Conservation (phyloP, 2,797 vertebrate genomes). For the Epinephelus coioides region DNA sequence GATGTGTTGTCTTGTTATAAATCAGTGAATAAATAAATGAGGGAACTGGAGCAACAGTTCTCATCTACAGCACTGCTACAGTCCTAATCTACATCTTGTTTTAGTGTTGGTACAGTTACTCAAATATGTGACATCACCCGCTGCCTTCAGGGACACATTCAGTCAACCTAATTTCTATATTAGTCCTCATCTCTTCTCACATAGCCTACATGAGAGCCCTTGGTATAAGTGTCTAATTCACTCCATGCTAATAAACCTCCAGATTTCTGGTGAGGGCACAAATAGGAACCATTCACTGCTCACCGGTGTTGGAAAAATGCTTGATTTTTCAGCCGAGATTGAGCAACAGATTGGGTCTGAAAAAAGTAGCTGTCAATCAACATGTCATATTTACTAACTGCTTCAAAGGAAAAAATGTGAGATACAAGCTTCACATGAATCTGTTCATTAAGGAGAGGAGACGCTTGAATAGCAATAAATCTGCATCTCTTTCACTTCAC, state of each 20-base stretch:
- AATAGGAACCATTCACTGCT: conserved; percentile 19
- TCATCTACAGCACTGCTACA: conserved; percentile 24
- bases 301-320: not conserved
- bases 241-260: conserved; percentile 31
- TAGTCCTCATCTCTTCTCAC: conserved; percentile 72
- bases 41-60: conserved; percentile 19
- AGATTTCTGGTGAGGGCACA: conserved; percentile 33
- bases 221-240: conserved; percentile 51
- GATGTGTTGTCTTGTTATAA: conserved; percentile 15
- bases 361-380: not conserved
- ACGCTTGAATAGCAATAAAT: not conserved
- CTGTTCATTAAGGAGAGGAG: not conserved
- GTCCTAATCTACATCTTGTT: conserved; percentile 48
- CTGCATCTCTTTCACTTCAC: not conserved
- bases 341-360: not conserved
- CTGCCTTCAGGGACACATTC: conserved; percentile 73
- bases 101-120: conserved; percentile 67
- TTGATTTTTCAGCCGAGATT: conserved; percentile 3
- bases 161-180: conserved; percentile 85
- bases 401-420: not conserved
- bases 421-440: conserved; percentile 3
- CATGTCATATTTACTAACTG: not conserved
- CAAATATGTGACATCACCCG: conserved; percentile 73
- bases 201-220: conserved; percentile 76
- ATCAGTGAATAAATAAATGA: conserved; percentile 42